phyloP scores from a whole-genome alignment of 2,888 invertebrate species.

The Aporophyla lueneburgensis region DNA sequence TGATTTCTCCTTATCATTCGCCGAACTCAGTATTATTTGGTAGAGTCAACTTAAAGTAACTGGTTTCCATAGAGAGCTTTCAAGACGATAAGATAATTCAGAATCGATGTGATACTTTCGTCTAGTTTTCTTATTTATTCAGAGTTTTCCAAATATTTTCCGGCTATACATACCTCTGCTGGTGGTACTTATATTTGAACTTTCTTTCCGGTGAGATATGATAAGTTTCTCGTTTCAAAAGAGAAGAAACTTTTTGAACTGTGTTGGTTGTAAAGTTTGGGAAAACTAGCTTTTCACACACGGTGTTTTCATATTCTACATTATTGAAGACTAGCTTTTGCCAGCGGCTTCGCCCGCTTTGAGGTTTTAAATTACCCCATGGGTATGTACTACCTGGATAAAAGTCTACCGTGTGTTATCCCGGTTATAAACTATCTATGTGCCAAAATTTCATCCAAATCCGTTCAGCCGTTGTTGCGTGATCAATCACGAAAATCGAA shows the following conservation, averaged over 20 bases:
- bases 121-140: constrained; percentile 25
- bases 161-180: not conserved
- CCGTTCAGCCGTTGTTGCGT: no score
- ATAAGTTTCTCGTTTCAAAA: constrained; percentile 17
- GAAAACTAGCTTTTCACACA: not conserved
- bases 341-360: no score
- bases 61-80: constrained; percentile 38
- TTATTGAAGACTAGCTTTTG: not conserved
- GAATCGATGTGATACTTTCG: constrained; percentile 11
- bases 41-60: constrained; percentile 36
- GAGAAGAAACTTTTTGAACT: not conserved
- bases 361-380: no score
- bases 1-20: constrained; percentile 36
- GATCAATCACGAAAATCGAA: no score
- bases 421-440: no score
- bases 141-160: constrained; percentile 31
- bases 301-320: not conserved
- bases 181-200: constrained; percentile 29
- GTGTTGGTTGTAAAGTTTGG: constrained; percentile 10
- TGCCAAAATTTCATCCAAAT: no score
- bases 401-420: no score
- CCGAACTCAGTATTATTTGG: constrained; percentile 27
- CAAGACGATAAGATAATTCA: constrained; percentile 36
- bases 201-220: constrained; percentile 37
- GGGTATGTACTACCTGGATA: no score